phyloP scores from a whole-genome alignment of 2,113 vertebrate species.

The Daboia siamensis region DNA sequence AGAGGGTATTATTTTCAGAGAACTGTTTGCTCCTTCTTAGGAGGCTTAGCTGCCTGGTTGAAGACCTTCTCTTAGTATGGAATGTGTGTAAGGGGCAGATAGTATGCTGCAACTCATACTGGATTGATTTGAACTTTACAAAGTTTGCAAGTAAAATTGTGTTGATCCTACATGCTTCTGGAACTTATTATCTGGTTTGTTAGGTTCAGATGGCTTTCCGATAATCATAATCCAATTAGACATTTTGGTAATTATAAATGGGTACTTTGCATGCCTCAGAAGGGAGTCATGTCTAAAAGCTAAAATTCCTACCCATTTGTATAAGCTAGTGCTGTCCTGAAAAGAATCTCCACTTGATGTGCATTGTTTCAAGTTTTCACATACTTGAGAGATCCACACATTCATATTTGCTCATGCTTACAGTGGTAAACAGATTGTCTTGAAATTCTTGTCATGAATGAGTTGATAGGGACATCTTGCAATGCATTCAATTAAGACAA shows the following conservation, averaged over 20 bases:
- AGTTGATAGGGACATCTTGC: background rate
- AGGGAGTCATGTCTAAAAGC: constrained; percentile 61
- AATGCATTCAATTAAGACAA: background rate
- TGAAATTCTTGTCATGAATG: background rate
- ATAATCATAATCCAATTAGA: constrained; percentile 80
- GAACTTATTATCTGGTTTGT: constrained; percentile 79
- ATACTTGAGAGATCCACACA: constrained; percentile 41
- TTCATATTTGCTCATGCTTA: constrained; percentile 43
- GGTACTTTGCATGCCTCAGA: constrained; percentile 59
- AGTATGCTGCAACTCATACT: constrained; percentile 66
- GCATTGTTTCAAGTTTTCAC: constrained; percentile 28
- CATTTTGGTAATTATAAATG: constrained; percentile 67
- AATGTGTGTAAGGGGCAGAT: constrained; percentile 28
- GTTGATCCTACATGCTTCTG: constrained; percentile 74
- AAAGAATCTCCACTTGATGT: constrained; percentile 19
- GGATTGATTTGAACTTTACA: constrained; percentile 72
- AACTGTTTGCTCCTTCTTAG: background rate
- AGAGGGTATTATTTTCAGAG: no score
- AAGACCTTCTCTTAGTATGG: constrained; percentile 41
- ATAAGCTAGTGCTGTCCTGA: constrained; percentile 36
- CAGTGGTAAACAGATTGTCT: constrained; percentile 28
- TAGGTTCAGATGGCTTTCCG: constrained; percentile 75
- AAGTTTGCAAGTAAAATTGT: constrained; percentile 69
- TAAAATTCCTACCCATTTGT: constrained; percentile 37
- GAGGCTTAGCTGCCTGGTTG: background rate